A percentile compares a stretch with the other conserved stretches of the same genome.
phyloP scores from a whole-genome alignment of 2,797 vertebrate species.

The Synaphobranchus kaupii region DNA sequence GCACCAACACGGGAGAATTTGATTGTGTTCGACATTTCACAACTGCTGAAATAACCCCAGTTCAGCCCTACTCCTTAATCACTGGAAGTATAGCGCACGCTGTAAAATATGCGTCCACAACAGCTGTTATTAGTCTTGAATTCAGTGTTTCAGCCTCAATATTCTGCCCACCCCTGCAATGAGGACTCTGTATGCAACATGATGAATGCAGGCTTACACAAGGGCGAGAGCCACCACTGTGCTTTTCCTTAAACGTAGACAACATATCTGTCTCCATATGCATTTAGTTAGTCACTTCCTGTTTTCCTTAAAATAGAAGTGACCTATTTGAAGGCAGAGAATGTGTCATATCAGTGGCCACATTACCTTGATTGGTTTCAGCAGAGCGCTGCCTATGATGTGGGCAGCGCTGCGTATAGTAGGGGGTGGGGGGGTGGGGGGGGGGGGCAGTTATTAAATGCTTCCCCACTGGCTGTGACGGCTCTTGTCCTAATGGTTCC shows the following conservation, averaged over 20 bases:
- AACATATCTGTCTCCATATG: conserved; percentile 38
- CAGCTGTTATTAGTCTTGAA: not conserved
- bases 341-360: conserved; percentile 34
- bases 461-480: conserved; percentile 6
- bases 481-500: conserved; percentile 13
- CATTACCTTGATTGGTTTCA: conserved; percentile 49
- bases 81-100: not conserved
- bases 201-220: not conserved
- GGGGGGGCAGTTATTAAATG: not conserved
- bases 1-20: not conserved
- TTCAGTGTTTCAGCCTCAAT: not conserved
- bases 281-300: conserved; percentile 53
- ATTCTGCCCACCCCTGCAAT: not conserved
- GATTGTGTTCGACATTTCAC: not conserved
- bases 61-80: not conserved
- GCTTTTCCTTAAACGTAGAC: not conserved
- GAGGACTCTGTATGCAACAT: not conserved
- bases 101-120: not conserved
- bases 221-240: not conserved
- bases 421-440: conserved; percentile 1
- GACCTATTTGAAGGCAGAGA: not conserved
- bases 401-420: conserved; percentile 21
- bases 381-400: conserved; percentile 44
- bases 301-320: conserved; percentile 38
- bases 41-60: not conserved